These are phyloP conservation scores for Sebastolobus altivelis DNA, from an alignment of 2,797 vertebrate species.

Conservation along the genomic window DNA sequence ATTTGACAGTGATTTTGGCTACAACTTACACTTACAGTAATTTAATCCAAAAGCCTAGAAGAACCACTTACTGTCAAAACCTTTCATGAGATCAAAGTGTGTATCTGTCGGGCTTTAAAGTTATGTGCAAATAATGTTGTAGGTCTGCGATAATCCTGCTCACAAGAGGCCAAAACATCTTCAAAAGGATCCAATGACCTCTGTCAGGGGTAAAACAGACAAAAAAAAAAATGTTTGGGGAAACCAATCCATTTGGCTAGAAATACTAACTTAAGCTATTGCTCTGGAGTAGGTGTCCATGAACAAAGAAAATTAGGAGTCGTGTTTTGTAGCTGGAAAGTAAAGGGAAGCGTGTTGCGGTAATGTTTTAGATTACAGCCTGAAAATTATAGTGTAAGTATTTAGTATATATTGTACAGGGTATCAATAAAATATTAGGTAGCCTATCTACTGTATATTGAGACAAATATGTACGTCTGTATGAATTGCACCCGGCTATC, in stretches of 20 bases:
- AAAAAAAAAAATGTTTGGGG: neutral
- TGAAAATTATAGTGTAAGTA: no score
- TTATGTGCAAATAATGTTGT: neutral
- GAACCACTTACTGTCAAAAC: neutral
- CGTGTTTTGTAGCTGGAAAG: no score
- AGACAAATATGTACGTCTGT: no score
- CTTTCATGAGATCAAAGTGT: neutral
- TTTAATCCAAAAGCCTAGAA: neutral
- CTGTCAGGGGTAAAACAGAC: neutral
- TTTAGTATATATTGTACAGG: no score
- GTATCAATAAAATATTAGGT: no score
- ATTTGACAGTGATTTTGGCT: neutral
- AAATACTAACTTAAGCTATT: neutral
- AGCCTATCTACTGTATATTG: no score
- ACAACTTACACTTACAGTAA: neutral
- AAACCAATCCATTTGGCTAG: neutral
- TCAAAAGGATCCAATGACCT: conserved; percentile 3
- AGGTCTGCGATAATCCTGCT: conserved; percentile 4
- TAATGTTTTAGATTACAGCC: no score
- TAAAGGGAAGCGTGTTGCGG: no score
- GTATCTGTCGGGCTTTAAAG: neutral
- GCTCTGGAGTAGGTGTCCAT: neutral
- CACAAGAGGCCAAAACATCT: conserved; percentile 6
- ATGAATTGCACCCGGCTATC: no score
- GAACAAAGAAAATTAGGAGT: neutral